A percentile compares a stretch with the other conserved stretches of the same genome.
Conservation (phyloP, 1,140 invertebrate species). For the Hyles vespertilio region DNA sequence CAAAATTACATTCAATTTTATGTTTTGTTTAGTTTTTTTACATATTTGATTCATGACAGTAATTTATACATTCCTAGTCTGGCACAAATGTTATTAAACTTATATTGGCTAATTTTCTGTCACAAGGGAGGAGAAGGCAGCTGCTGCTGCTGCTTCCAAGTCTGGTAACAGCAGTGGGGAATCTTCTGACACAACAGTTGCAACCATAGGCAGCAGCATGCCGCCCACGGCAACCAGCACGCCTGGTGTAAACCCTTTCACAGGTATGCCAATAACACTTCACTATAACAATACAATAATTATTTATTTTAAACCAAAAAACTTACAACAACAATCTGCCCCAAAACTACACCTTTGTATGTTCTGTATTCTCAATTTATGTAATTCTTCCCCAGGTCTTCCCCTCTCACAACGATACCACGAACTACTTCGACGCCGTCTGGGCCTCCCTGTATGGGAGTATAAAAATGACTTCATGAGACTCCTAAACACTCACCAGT, state of each 20-base stretch:
- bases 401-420: slow-evolving; percentile 89
- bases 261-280: slow-evolving; percentile 24
- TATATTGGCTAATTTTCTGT: not conserved
- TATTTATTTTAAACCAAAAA: no score
- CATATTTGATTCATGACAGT: no score
- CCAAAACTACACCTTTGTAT: no score
- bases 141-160: slow-evolving; percentile 47
- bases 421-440: slow-evolving; percentile 91
- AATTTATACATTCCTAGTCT: no score
- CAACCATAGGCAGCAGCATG: slow-evolving; percentile 47
- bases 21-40: no score
- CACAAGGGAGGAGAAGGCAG: slow-evolving; percentile 65
- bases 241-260: slow-evolving; percentile 65
- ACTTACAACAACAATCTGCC: no score
- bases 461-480: slow-evolving; percentile 98
- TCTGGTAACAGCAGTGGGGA: slow-evolving; percentile 38
- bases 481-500: slow-evolving; percentile 91
- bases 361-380: not conserved
- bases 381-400: slow-evolving; percentile 66
- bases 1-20: no score
- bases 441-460: slow-evolving; percentile 97
- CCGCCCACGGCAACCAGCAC: slow-evolving; percentile 74
- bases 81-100: not conserved
- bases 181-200: slow-evolving; percentile 43
- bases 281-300: not conserved